Evolutionary conservation across 2,888 invertebrate genomes (phyloP), one percentile per base, ranked within the genome.

Genomic region (Phrixothrix hirtus): DNA sequence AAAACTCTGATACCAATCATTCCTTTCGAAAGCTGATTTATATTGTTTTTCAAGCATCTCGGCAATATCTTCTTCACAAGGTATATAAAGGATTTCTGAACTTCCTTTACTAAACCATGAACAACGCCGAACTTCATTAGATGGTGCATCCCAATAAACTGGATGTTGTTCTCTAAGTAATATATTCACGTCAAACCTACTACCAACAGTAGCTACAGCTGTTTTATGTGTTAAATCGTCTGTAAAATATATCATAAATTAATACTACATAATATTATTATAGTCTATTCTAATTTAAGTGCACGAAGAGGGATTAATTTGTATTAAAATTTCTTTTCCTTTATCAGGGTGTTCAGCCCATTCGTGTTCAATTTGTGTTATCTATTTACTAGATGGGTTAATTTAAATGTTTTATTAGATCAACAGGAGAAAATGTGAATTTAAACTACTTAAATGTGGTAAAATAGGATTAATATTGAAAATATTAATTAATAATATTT

Each of bases 41-140:
- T 89, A 97, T 69, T 94, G 93, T 48, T 85, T 85, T 81, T 97
- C 97, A 1, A 97, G 76, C 64, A 83, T 81, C 1, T 83, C 83
- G 1, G 95, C 87, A 0, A 88, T 82, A 0, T 82, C 80, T 75
- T 97, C 96, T 0, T 90, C 87, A 72, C 95, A 97, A 0, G 97
- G 97, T 1, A 89, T 82, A 67, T 88, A 94, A 65, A 87, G 80
- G 0, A 88, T 87, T 59, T 94, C 94, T 0, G 83, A 80, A 1
- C 85, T 84, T 1, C 87, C 87, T 72, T 93, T 94, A 72, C 86
- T 91, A 74, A 96, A 98, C 97, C 97, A 97, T 7, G 94, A 93
- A 70, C 95, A 95, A 60, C 97, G 82, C 38, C 91, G 79, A 1
- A 97, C 94, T 68, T 88, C 86, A 0, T 83, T 83, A 0, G 86